Percentiles rank a stretch among this genome's conserved stretches.
Evolutionary conservation across 2,113 vertebrate species (phyloP).

Genomic region (Hippolais icterina): DNA sequence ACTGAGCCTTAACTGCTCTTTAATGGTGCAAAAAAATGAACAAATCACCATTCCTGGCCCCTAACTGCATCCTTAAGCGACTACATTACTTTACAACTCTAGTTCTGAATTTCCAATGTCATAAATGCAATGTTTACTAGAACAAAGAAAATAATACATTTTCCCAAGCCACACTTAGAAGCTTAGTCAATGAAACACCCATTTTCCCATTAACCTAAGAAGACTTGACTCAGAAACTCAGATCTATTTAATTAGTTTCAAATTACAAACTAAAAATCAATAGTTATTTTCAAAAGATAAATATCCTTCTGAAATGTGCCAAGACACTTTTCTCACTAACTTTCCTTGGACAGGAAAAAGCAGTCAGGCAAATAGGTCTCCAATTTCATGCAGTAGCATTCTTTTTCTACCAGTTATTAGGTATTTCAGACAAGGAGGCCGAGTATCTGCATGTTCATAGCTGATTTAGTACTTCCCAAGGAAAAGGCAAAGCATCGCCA

Average conservation of each 20-base stretch:
- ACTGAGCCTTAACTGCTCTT: neutral
- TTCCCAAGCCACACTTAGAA: neutral
- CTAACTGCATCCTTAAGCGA: neutral
- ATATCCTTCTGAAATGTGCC: neutral
- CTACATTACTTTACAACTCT: neutral
- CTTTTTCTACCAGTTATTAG: neutral
- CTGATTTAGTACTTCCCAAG: neutral
- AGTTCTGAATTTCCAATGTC: conserved; percentile 8
- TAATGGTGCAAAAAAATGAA: neutral
- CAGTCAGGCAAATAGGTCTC: neutral
- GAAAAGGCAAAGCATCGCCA: neutral
- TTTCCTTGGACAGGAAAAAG: neutral
- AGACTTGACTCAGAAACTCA: neutral
- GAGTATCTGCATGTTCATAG: neutral
- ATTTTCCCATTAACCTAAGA: conserved; percentile 29
- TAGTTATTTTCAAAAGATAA: conserved; percentile 45
- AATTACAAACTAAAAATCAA: conserved; percentile 40
- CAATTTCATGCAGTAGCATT: neutral
- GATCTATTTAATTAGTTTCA: conserved; percentile 30
- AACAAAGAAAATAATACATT: conserved; percentile 26
- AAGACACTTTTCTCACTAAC: neutral
- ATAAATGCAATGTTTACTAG: neutral
- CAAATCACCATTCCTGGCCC: neutral
- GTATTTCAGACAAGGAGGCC: neutral
- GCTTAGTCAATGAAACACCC: conserved; percentile 24